Conservation (phyloP, 2,113 vertebrate genomes). For the Brachyhypopomus gauderio region DNA sequence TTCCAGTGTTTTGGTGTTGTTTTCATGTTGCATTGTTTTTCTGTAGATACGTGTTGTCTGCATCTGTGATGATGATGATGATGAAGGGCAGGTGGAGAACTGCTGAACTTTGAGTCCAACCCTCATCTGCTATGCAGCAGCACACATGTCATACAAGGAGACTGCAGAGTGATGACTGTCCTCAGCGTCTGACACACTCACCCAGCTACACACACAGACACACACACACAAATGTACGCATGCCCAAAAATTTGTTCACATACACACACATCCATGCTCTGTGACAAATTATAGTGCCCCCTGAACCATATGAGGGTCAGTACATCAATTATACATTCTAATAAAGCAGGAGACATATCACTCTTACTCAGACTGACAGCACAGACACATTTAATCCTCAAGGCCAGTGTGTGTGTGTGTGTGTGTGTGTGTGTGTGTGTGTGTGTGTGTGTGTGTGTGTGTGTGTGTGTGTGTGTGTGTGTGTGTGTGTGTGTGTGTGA, state of each 20-base stretch:
- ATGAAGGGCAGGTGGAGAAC: neutral
- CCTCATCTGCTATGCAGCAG: no score
- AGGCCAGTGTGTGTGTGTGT: neutral
- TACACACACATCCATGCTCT: slow-evolving; percentile 39
- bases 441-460: neutral
- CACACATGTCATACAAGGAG: neutral
- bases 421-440: neutral
- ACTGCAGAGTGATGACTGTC: slow-evolving; percentile 40
- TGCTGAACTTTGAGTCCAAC: no score
- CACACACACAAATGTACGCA: neutral
- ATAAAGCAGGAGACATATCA: slow-evolving; percentile 64
- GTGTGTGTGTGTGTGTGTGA: neutral
- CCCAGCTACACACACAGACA: slow-evolving; percentile 1
- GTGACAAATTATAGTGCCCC: slow-evolving; percentile 80
- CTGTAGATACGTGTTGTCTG: no score
- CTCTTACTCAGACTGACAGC: slow-evolving; percentile 30
- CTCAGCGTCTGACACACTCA: slow-evolving; percentile 22
- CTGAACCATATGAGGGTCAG: slow-evolving; percentile 78
- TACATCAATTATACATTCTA: slow-evolving; percentile 81
- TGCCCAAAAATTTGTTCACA: neutral
- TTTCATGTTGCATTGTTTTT: no score
- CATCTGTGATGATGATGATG: neutral
- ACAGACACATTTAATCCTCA: slow-evolving; percentile 33
- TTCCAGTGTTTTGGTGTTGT: no score
- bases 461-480: neutral